Conservation (phyloP, 2,113 vertebrate species). For the Vicugna pacos region DNA sequence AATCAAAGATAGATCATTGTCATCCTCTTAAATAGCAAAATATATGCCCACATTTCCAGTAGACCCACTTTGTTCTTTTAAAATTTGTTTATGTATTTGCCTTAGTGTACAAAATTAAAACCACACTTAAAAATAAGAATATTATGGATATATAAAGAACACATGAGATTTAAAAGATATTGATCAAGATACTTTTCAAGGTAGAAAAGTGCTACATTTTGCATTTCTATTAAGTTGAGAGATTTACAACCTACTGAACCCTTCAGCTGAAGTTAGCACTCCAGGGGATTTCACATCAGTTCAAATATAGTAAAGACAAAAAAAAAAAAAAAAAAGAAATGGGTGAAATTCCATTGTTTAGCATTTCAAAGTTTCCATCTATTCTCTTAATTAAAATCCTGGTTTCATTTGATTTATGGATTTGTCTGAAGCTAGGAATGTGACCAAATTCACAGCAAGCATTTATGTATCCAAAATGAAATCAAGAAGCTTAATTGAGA, state of each 20-base stretch:
- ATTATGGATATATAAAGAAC: not conserved
- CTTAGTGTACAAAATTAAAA: constrained; percentile 30
- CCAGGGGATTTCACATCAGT: constrained; percentile 50
- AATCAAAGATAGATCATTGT: not conserved
- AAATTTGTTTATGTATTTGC: not conserved
- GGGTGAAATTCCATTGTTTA: constrained; percentile 55
- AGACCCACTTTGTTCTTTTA: not conserved
- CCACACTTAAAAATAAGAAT: not conserved
- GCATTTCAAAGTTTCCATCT: constrained; percentile 59
- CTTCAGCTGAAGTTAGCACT: constrained; percentile 30
- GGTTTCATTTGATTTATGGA: constrained; percentile 3
- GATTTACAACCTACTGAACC: constrained; percentile 29
- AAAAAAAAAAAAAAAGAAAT: constrained; percentile 31
- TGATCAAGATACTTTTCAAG: not conserved
- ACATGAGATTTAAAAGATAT: not conserved
- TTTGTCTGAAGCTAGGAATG: constrained; percentile 35
- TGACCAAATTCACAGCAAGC: constrained; percentile 28
- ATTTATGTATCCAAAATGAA: constrained; percentile 54
- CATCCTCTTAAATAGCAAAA: not conserved
- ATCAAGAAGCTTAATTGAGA: constrained; percentile 38
- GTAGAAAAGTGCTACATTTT: not conserved
- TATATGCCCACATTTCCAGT: not conserved
- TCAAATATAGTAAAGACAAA: constrained; percentile 31
- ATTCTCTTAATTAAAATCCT: constrained; percentile 19
- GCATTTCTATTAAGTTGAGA: not conserved